These are phyloP conservation scores for Caenorhabditis brenneri DNA, from an alignment of 1,140 invertebrate genomes.

Conservation along the genomic window DNA sequence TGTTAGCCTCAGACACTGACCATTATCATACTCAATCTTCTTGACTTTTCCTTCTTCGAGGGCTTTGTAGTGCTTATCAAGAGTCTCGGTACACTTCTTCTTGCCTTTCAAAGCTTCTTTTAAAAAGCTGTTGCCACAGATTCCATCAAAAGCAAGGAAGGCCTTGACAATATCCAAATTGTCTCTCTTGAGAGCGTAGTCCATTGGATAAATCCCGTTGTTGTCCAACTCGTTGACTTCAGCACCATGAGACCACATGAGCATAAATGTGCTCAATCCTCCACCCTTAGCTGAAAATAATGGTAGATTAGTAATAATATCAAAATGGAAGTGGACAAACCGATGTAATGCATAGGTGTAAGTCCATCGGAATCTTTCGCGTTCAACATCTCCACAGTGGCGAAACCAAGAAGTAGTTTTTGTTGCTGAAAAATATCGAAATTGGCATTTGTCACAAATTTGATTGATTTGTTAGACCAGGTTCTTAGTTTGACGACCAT, in stretches of 20 bases:
- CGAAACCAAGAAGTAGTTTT: background rate
- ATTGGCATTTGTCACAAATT: too few species aligned
- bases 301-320: background rate
- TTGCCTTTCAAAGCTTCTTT: background rate
- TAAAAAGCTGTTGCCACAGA: background rate
- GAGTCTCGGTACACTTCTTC: background rate
- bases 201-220: background rate
- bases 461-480: background rate
- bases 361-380: background rate
- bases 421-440: background rate
- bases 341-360: background rate
- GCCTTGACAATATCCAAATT: constrained; percentile 12
- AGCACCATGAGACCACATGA: background rate
- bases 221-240: background rate
- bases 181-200: constrained; percentile 1
- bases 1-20: background rate
- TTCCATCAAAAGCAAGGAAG: constrained; percentile 8
- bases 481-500: background rate
- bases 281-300: background rate
- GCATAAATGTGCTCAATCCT: background rate
- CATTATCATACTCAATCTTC: background rate
- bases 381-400: background rate
- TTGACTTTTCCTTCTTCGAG: background rate
- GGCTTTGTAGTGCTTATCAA: background rate
- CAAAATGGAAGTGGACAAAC: background rate